phyloP scores from a whole-genome alignment of 2,113 vertebrate genomes.

The Pavo muticus region DNA sequence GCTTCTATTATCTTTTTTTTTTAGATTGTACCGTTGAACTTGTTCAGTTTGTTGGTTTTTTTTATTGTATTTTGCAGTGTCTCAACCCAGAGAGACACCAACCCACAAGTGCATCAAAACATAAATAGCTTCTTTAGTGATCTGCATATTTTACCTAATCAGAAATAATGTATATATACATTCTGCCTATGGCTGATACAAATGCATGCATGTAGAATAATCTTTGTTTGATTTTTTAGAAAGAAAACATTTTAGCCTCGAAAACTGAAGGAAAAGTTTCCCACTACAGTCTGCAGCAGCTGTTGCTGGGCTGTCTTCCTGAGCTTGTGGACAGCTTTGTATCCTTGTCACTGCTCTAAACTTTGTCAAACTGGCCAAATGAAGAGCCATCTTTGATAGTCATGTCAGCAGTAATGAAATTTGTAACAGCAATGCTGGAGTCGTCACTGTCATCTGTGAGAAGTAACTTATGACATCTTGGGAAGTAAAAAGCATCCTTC shows the following conservation, averaged over 20 bases:
- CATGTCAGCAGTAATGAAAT: constrained; percentile 4
- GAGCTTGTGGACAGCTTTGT: background rate
- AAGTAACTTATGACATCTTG: background rate
- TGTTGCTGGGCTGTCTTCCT: constrained; percentile 28
- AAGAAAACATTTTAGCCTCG: background rate
- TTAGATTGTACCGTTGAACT: background rate
- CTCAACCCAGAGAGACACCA: background rate
- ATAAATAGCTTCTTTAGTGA: background rate
- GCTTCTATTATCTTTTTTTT: background rate
- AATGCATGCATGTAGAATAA: background rate
- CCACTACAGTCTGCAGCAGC: background rate
- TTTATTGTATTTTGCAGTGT: background rate
- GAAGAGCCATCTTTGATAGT: constrained; percentile 15
- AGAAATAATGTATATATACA: background rate
- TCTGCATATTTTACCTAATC: background rate
- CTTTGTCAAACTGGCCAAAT: constrained; percentile 5
- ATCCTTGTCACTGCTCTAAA: constrained; percentile 18
- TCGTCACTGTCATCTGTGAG: background rate
- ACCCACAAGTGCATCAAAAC: background rate
- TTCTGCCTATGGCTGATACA: background rate
- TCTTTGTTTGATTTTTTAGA: background rate
- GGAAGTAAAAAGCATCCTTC: constrained; percentile 1
- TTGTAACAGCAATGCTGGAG: background rate
- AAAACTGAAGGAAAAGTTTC: background rate
- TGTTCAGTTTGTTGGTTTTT: background rate